Percentiles rank a stretch among this genome's conserved stretches.
Evolutionary conservation across 1,140 invertebrate genomes (phyloP).

Genomic region (Nixonia krombeini): DNA sequence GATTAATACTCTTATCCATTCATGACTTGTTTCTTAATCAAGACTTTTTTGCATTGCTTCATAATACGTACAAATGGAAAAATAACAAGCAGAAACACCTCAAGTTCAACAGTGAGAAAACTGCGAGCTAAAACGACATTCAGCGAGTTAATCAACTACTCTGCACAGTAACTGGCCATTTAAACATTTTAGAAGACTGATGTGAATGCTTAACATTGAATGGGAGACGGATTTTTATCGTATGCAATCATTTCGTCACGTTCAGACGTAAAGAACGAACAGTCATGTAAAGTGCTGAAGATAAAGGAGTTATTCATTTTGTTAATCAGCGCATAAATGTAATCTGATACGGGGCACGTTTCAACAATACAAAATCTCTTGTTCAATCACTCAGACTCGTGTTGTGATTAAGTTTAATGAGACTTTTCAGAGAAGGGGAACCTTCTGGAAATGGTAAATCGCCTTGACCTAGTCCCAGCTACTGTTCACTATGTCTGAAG

Average conservation of each 20-base stretch:
- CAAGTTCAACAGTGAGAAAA: too few relatives aligned
- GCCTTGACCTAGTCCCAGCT: slow-evolving; percentile 44
- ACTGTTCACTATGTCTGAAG: slow-evolving; percentile 2
- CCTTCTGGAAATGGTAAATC: slow-evolving; percentile 41
- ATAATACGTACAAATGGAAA: too few relatives aligned
- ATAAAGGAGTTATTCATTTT: slow-evolving; percentile 11
- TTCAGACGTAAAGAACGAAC: slow-evolving; percentile 14
- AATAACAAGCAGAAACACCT: too few relatives aligned
- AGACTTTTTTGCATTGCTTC: too few relatives aligned
- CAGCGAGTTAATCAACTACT: too few relatives aligned
- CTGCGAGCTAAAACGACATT: too few relatives aligned
- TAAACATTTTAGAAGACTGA: too few relatives aligned
- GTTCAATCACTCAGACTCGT: background rate
- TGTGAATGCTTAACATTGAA: too few relatives aligned
- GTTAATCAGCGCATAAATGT: slow-evolving; percentile 20
- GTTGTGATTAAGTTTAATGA: slow-evolving; percentile 23
- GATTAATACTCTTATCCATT: too few relatives aligned
- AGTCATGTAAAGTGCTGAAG: slow-evolving; percentile 12
- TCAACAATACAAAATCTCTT: slow-evolving; percentile 22
- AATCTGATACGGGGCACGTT: slow-evolving; percentile 25
- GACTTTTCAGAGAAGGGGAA: slow-evolving; percentile 29
- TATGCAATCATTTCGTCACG: slow-evolving; percentile 36
- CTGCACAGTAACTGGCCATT: too few relatives aligned
- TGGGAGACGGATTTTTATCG: too few relatives aligned
- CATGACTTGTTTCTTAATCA: too few relatives aligned